phyloP scores from a whole-genome alignment of 2,888 invertebrate species.

The Bimastos eiseni region DNA sequence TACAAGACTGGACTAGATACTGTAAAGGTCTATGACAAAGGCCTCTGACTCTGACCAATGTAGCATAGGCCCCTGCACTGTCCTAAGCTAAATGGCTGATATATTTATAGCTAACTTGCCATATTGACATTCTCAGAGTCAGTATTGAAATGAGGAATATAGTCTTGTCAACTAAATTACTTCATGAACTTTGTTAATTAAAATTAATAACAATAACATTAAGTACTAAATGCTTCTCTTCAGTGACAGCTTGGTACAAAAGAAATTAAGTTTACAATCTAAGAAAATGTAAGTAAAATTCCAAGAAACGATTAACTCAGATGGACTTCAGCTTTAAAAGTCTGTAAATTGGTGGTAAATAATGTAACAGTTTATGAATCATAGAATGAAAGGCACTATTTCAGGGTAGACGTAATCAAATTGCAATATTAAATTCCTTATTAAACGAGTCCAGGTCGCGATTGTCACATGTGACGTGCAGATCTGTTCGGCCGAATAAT shows the following conservation, averaged over 20 bases:
- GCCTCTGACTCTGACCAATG: too few relatives aligned
- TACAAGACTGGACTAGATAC: too few relatives aligned
- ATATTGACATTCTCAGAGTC: too few relatives aligned
- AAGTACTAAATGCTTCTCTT: constrained; percentile 13
- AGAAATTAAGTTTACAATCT: neutral
- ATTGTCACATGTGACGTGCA: constrained; percentile 67
- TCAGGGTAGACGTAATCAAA: neutral
- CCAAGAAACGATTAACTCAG: neutral
- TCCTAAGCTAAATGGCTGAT: neutral
- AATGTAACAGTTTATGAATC: neutral
- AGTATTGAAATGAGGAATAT: neutral
- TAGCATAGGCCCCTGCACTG: neutral
- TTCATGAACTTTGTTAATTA: neutral
- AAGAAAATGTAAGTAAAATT: neutral
- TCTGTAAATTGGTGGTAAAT: constrained; percentile 4
- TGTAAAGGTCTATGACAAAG: too few relatives aligned
- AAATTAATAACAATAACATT: neutral
- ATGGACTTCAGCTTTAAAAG: neutral
- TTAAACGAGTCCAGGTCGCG: constrained; percentile 62
- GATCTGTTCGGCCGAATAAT: constrained; percentile 71
- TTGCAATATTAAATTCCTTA: constrained; percentile 51
- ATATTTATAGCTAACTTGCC: neutral
- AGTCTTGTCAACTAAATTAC: neutral
- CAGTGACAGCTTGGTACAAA: neutral
- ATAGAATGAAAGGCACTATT: neutral